A percentile compares a stretch with the other conserved stretches of the same genome.
Evolutionary conservation across 23 tunicate species (phyloP).

Genomic region (Oikopleura vanhoeffeni): DNA sequence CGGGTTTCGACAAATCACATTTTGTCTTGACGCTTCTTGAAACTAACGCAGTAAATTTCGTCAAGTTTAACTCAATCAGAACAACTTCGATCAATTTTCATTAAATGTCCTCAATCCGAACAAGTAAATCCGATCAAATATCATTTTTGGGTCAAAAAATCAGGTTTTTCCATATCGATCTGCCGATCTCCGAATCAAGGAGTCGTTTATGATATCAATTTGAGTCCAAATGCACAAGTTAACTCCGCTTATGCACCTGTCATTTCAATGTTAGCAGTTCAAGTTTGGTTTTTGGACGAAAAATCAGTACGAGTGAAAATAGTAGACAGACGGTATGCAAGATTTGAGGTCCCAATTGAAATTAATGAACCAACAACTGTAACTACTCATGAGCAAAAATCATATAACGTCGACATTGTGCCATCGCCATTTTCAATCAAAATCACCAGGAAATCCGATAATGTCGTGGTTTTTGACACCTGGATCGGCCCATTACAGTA

Average conservation of each 20-base stretch:
- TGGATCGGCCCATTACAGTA: conserved; percentile 40
- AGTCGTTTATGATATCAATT: neutral
- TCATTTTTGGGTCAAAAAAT: too few species aligned
- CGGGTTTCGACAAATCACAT: too few species aligned
- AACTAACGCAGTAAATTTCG: too few species aligned
- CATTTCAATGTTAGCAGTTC: neutral
- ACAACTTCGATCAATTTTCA: too few species aligned
- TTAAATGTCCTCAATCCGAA: too few species aligned
- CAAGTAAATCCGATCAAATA: too few species aligned
- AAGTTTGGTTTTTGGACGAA: neutral
- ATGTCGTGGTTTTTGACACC: conserved; percentile 34
- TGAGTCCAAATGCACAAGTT: neutral
- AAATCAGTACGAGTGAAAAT: neutral
- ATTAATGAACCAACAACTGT: neutral
- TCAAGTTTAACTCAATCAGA: too few species aligned
- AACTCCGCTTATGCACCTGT: neutral
- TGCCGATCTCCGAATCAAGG: too few species aligned
- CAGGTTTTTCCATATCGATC: too few species aligned
- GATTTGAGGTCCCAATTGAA: neutral
- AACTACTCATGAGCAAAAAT: neutral
- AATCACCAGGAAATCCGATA: neutral
- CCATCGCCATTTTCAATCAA: neutral
- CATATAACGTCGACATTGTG: neutral
- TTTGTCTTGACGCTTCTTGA: too few species aligned
- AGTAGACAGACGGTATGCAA: neutral